These are phyloP conservation scores for Nilaparvata lugens DNA, from an alignment of 1,140 invertebrate genomes.

Conservation along the genomic window DNA sequence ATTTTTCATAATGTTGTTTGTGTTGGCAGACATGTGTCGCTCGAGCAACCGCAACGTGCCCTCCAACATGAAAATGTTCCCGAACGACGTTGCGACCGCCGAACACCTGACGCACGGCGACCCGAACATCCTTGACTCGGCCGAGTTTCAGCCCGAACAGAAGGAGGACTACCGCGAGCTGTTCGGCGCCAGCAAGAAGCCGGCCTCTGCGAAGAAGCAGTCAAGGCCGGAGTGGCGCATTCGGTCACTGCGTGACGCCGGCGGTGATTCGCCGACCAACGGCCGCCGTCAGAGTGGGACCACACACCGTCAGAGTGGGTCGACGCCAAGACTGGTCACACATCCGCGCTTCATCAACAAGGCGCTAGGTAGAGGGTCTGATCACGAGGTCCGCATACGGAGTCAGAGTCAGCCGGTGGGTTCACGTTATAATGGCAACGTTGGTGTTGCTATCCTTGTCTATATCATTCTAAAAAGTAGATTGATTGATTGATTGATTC, in stretches of 20 bases:
- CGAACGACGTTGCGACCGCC: slow-evolving; percentile 55
- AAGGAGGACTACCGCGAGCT: slow-evolving; percentile 41
- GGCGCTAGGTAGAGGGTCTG: slow-evolving; percentile 37
- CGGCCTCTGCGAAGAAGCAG: neutral
- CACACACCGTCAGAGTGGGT: slow-evolving; percentile 3
- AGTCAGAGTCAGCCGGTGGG: slow-evolving; percentile 43
- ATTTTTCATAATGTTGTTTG: slow-evolving; percentile 15
- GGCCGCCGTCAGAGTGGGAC: neutral
- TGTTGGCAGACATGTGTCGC: slow-evolving; percentile 44
- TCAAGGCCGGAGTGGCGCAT: neutral
- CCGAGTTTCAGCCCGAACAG: slow-evolving; percentile 50
- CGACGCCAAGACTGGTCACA: slow-evolving; percentile 31
- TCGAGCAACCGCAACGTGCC: slow-evolving; percentile 41
- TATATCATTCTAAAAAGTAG: too few species aligned
- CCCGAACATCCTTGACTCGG: slow-evolving; percentile 40
- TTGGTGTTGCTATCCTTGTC: too few species aligned
- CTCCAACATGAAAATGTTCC: slow-evolving; percentile 61
- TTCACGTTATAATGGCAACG: too few species aligned
- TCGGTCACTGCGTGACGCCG: neutral
- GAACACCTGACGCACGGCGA: slow-evolving; percentile 57
- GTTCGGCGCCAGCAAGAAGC: slow-evolving; percentile 39
- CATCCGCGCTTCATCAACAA: slow-evolving; percentile 39
- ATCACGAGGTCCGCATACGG: slow-evolving; percentile 51
- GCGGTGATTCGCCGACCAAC: neutral
- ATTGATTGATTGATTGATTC: too few species aligned